These are phyloP conservation scores for Colletes collaris DNA, from an alignment of 2,888 invertebrate genomes.

Conservation along the genomic window DNA sequence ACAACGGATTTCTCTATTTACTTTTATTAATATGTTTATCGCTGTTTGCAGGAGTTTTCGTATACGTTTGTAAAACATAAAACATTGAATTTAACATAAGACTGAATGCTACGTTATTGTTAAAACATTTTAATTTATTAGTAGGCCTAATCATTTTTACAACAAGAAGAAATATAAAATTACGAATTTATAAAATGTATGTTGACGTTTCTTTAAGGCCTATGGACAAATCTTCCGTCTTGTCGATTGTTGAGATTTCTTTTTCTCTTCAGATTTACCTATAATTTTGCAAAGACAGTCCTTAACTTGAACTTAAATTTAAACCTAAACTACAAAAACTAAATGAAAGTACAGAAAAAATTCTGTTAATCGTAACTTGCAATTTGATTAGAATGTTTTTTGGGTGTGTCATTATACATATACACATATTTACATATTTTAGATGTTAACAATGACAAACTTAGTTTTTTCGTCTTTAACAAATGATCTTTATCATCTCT, in stretches of 20 bases:
- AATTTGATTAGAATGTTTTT: background rate
- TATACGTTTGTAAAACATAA: conserved; percentile 75
- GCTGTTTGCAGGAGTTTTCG: conserved; percentile 77
- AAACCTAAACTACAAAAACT: background rate
- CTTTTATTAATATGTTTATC: conserved; percentile 27
- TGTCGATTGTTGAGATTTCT: conserved; percentile 24
- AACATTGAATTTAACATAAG: conserved; percentile 58
- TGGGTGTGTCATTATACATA: too few species aligned
- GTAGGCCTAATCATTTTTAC: conserved; percentile 42
- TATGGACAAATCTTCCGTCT: background rate
- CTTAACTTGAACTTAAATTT: too few species aligned
- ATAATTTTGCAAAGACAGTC: background rate
- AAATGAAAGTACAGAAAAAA: background rate
- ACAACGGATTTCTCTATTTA: conserved; percentile 12
- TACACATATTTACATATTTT: too few species aligned
- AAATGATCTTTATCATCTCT: too few species aligned
- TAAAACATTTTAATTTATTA: conserved; percentile 10
- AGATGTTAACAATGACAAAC: too few species aligned
- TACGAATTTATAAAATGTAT: conserved; percentile 26
- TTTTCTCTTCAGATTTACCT: conserved; percentile 5
- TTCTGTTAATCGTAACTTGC: background rate
- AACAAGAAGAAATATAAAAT: background rate
- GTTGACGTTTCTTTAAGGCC: conserved; percentile 38
- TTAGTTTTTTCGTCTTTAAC: too few species aligned
- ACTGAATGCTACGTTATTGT: conserved; percentile 61